Percentiles rank a stretch among this genome's conserved stretches.
Evolutionary conservation across 2,888 invertebrate genomes (phyloP).

Genomic region (Platycheirus albimanus): DNA sequence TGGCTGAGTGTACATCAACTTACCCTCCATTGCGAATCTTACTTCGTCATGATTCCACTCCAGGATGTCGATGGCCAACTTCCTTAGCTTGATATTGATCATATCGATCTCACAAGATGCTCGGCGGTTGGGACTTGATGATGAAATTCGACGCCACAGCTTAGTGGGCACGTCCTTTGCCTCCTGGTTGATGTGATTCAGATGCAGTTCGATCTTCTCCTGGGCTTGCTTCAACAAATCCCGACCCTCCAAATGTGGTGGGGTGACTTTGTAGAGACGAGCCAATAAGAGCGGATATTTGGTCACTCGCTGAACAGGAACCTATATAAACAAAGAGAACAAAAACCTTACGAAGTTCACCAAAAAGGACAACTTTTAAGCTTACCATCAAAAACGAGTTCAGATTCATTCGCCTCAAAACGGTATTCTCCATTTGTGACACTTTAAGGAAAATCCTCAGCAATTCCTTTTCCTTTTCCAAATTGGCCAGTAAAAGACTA

Average conservation of each 20-base stretch:
- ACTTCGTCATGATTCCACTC: constrained; percentile 98
- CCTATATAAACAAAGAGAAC: constrained; percentile 84
- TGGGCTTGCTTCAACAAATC: constrained; percentile 94
- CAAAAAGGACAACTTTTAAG: constrained; percentile 24
- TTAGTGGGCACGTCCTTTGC: constrained; percentile 95
- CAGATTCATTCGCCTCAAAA: constrained; percentile 96
- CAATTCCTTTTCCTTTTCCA: constrained; percentile 97
- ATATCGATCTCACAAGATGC: constrained; percentile 93
- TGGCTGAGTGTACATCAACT: constrained; percentile 93
- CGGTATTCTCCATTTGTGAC: constrained; percentile 97
- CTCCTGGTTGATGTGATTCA: constrained; percentile 97
- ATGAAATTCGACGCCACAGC: constrained; percentile 94
- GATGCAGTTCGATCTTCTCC: constrained; percentile 94
- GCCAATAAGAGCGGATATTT: constrained; percentile 97
- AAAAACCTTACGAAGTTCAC: neutral
- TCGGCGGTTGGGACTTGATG: constrained; percentile 86
- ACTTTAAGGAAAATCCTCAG: constrained; percentile 96
- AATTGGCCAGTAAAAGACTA: constrained; percentile 92
- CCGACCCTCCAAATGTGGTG: constrained; percentile 91
- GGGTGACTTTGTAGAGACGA: constrained; percentile 94
- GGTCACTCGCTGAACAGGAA: constrained; percentile 97
- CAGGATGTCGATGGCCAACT: constrained; percentile 96
- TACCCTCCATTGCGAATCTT: constrained; percentile 94
- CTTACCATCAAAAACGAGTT: constrained; percentile 98
- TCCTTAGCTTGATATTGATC: constrained; percentile 93